These are phyloP conservation scores for Strigops habroptila DNA, from an alignment of 2,113 vertebrate genomes.

Conservation along the genomic window DNA sequence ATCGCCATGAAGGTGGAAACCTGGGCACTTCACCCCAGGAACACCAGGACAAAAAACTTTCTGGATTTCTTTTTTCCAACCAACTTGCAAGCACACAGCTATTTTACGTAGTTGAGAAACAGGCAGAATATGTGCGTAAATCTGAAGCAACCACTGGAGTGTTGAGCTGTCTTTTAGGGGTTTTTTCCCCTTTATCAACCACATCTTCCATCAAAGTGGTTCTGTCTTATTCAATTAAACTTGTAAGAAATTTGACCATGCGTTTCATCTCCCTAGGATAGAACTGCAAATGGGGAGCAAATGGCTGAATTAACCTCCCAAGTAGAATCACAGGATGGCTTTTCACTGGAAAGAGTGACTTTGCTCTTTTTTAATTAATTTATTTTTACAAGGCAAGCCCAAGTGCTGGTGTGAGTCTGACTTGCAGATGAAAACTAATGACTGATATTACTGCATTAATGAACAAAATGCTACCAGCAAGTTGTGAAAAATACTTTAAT, in stretches of 20 bases:
- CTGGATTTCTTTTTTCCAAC: background rate
- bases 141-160: background rate
- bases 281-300: constrained; percentile 13
- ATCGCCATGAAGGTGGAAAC: background rate
- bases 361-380: background rate
- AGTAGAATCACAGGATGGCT: background rate
- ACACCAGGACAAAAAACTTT: background rate
- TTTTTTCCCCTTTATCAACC: background rate
- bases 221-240: constrained; percentile 50
- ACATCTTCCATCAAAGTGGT: constrained; percentile 47
- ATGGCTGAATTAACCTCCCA: constrained; percentile 11
- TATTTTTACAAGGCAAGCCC: background rate
- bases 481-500: background rate
- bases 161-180: background rate
- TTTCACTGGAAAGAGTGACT: background rate
- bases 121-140: background rate
- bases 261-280: constrained; percentile 50
- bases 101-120: background rate
- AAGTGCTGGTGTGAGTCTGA: background rate
- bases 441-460: background rate
- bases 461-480: background rate
- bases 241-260: constrained; percentile 34
- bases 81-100: background rate
- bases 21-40: background rate
- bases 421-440: background rate